These are phyloP conservation scores for Lochmaea capreae DNA, from an alignment of 2,888 invertebrate species.

Conservation along the genomic window DNA sequence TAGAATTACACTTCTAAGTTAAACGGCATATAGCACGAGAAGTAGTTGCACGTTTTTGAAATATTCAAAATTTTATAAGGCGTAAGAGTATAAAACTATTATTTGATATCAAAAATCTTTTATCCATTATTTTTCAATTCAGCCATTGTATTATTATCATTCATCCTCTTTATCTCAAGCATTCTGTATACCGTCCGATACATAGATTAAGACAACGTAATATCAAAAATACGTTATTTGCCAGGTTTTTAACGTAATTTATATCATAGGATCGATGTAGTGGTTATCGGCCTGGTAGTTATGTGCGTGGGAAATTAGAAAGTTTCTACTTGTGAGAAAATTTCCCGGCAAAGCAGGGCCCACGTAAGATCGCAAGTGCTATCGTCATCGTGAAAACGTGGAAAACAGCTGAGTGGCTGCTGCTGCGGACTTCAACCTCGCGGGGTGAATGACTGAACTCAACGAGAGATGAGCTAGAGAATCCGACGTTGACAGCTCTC, in stretches of 20 bases:
- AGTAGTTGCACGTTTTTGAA: too few relatives aligned
- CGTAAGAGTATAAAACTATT: too few relatives aligned
- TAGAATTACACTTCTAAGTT: too few relatives aligned
- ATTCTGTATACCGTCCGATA: too few relatives aligned
- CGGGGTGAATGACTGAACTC: conserved; percentile 59
- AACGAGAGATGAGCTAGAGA: conserved; percentile 27
- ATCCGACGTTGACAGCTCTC: conserved; percentile 26
- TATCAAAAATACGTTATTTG: not conserved
- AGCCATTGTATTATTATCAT: too few relatives aligned
- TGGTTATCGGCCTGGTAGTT: conserved; percentile 10
- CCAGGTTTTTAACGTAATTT: not conserved
- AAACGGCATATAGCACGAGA: too few relatives aligned
- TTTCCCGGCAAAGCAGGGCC: conserved; percentile 28
- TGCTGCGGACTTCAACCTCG: conserved; percentile 59
- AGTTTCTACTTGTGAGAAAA: conserved; percentile 30
- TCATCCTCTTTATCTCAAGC: too few relatives aligned
- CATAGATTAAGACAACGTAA: too few relatives aligned
- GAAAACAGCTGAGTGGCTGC: conserved; percentile 58
- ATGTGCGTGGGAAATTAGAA: conserved; percentile 18
- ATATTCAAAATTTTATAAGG: too few relatives aligned
- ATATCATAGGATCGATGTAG: not conserved
- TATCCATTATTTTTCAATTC: too few relatives aligned
- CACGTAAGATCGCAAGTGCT: conserved; percentile 29
- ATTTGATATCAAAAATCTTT: too few relatives aligned
- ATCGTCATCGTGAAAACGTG: conserved; percentile 34